These are phyloP conservation scores for Paracyclopina nana DNA, from an alignment of 1,140 invertebrate genomes.

Conservation along the genomic window DNA sequence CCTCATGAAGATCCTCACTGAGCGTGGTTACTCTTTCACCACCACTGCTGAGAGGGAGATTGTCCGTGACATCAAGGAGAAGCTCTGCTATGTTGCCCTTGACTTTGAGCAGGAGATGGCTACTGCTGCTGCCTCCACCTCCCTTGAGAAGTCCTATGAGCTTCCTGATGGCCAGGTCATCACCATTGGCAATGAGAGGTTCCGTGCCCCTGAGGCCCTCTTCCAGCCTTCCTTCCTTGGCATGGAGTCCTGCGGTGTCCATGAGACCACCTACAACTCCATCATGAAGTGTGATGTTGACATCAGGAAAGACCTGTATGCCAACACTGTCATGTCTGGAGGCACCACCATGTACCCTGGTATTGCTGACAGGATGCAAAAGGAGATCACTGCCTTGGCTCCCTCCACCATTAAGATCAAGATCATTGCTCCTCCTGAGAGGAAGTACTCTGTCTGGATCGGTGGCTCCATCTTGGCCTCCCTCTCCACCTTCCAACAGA, in stretches of 20 bases:
- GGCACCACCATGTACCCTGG: slow-evolving; percentile 62
- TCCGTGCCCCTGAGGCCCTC: slow-evolving; percentile 36
- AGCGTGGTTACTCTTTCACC: slow-evolving; percentile 29
- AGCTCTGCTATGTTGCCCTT: slow-evolving; percentile 72
- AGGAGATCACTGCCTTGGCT: slow-evolving; percentile 67
- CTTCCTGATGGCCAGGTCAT: slow-evolving; percentile 64
- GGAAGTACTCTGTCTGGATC: slow-evolving; percentile 39
- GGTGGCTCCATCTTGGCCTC: slow-evolving; percentile 39
- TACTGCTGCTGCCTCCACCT: slow-evolving; percentile 62
- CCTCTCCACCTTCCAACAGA: slow-evolving; percentile 61
- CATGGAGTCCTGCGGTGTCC: slow-evolving; percentile 44
- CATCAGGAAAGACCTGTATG: slow-evolving; percentile 53
- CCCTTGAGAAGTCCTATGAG: slow-evolving; percentile 66
- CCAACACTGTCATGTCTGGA: slow-evolving; percentile 65
- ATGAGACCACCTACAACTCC: slow-evolving; percentile 66
- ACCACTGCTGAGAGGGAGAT: slow-evolving; percentile 63
- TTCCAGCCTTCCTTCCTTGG: slow-evolving; percentile 37
- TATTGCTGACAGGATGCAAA: slow-evolving; percentile 61
- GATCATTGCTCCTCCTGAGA: slow-evolving; percentile 40
- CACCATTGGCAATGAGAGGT: slow-evolving; percentile 72
- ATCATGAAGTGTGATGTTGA: slow-evolving; percentile 77
- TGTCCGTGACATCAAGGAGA: slow-evolving; percentile 81
- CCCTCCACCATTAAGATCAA: slow-evolving; percentile 45
- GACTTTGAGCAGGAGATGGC: slow-evolving; percentile 92
- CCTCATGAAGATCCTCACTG: slow-evolving; percentile 32